These are phyloP conservation scores for Koerneria pararmatus DNA, from an alignment of 2,888 invertebrate species.

Conservation along the genomic window DNA sequence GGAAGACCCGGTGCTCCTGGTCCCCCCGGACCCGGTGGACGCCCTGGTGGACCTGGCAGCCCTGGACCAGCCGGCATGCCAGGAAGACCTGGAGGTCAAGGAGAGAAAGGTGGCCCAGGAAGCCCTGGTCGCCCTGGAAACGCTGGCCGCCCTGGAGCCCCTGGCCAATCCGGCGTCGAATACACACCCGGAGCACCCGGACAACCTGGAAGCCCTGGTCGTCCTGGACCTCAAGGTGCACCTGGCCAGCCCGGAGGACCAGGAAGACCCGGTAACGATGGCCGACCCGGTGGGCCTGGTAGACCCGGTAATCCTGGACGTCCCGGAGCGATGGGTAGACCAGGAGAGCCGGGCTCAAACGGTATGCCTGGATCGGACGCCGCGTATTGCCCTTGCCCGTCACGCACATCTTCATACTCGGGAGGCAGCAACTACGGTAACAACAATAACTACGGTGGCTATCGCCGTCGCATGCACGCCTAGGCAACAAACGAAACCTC, in stretches of 20 bases:
- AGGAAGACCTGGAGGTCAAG: slow-evolving; percentile 41
- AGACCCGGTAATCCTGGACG: slow-evolving; percentile 12
- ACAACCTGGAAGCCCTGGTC: slow-evolving; percentile 34
- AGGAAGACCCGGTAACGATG: slow-evolving; percentile 20
- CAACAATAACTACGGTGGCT: too few relatives aligned
- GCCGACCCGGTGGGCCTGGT: slow-evolving; percentile 9
- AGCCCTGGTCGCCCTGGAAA: slow-evolving; percentile 39
- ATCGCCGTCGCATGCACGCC: too few relatives aligned
- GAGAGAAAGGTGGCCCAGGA: slow-evolving; percentile 40
- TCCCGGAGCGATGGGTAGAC: background rate
- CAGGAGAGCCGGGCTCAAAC: slow-evolving; percentile 17
- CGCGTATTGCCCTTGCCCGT: slow-evolving; percentile 22
- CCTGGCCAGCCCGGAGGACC: slow-evolving; percentile 17
- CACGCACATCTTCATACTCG: background rate
- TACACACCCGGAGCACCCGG: slow-evolving; percentile 41
- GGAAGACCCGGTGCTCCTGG: slow-evolving; percentile 41
- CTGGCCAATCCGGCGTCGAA: slow-evolving; percentile 37
- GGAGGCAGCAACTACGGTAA: too few relatives aligned
- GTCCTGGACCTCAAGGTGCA: slow-evolving; percentile 27
- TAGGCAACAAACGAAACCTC: too few relatives aligned
- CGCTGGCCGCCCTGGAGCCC: slow-evolving; percentile 34
- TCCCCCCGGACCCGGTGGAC: slow-evolving; percentile 38
- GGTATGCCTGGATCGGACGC: slow-evolving; percentile 19
- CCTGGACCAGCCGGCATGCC: slow-evolving; percentile 43
- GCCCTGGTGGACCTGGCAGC: slow-evolving; percentile 36